phyloP scores from a whole-genome alignment of 2,888 invertebrate species.

The Netelia fuscicornis region DNA sequence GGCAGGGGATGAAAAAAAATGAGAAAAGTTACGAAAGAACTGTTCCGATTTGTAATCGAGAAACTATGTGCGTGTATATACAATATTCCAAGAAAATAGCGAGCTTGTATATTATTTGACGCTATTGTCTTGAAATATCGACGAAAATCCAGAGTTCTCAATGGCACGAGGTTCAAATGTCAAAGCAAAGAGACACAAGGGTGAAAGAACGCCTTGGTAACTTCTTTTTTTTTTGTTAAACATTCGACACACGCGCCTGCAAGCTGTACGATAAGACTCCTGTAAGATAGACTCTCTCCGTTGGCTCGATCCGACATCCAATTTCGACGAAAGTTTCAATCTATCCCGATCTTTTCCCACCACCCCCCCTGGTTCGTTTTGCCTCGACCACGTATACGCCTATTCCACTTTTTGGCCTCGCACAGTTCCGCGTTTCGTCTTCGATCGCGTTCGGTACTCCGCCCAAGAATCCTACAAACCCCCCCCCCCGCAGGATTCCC shows the following conservation, averaged over 20 bases:
- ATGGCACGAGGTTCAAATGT: constrained; percentile 13
- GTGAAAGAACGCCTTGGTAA: constrained; percentile 34
- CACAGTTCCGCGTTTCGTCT: constrained; percentile 48
- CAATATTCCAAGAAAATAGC: too few species aligned
- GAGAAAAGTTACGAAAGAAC: background rate
- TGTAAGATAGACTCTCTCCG: constrained; percentile 68
- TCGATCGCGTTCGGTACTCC: constrained; percentile 29
- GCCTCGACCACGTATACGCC: constrained; percentile 12
- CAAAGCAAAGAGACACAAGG: constrained; percentile 5
- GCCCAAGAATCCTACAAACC: background rate
- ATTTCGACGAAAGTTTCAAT: constrained; percentile 81
- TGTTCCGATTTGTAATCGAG: background rate
- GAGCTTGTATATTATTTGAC: background rate
- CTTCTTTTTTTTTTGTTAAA: constrained; percentile 73
- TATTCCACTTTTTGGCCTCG: constrained; percentile 12
- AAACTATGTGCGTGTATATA: background rate
- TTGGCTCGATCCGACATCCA: constrained; percentile 78
- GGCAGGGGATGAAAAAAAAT: background rate
- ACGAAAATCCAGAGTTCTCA: constrained; percentile 17
- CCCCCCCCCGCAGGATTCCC: constrained; percentile 58
- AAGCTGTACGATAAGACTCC: constrained; percentile 77
- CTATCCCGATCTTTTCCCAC: constrained; percentile 74
- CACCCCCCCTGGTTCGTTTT: constrained; percentile 63
- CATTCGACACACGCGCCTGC: constrained; percentile 79
- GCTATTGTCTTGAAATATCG: background rate